Evolutionary conservation across 2,113 vertebrate genomes (phyloP).

Genomic region (Aegithalos caudatus): DNA sequence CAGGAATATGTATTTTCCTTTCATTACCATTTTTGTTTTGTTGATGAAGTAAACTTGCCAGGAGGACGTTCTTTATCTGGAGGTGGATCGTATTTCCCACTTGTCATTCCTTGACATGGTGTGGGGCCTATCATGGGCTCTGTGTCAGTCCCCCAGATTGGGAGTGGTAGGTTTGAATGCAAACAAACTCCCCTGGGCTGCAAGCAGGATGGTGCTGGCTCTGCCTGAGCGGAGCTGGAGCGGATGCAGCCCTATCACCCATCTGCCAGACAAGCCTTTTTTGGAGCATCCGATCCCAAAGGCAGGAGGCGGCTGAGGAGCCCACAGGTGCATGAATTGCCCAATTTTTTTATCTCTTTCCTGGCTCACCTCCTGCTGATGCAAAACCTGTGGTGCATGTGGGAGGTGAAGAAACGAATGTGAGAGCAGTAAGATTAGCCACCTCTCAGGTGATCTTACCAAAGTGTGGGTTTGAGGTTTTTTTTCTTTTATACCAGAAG

Average conservation of each 20-base stretch:
- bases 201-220: neutral
- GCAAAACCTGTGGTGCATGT: constrained; percentile 57
- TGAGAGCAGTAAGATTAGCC: constrained; percentile 46
- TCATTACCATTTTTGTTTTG: neutral
- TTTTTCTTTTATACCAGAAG: neutral
- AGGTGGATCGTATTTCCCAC: neutral
- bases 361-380: constrained; percentile 26
- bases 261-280: constrained; percentile 55
- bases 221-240: neutral
- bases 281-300: constrained; percentile 21
- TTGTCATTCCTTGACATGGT: neutral
- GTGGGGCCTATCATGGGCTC: neutral
- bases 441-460: constrained; percentile 43
- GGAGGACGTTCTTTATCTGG: neutral
- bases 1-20: constrained; percentile 11
- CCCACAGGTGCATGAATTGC: constrained; percentile 7
- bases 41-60: neutral
- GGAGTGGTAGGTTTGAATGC: neutral
- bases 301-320: neutral
- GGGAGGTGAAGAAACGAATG: constrained; percentile 57
- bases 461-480: neutral
- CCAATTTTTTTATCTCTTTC: constrained; percentile 20
- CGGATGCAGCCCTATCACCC: neutral
- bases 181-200: neutral
- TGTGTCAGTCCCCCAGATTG: neutral